These are phyloP conservation scores for Achlya flavicornis DNA, from an alignment of 2,888 invertebrate genomes.

Conservation along the genomic window DNA sequence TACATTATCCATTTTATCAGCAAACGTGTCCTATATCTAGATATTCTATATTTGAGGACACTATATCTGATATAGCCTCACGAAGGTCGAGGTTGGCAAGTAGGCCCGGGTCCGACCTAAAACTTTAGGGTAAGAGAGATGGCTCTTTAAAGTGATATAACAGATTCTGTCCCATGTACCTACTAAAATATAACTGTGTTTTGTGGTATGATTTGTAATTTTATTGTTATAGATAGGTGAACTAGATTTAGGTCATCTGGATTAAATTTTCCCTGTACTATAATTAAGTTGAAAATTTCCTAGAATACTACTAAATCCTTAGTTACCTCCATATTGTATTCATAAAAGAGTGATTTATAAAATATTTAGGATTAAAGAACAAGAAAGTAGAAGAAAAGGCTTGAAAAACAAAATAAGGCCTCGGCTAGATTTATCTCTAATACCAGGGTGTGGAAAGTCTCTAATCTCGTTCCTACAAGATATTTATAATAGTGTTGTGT, in stretches of 20 bases:
- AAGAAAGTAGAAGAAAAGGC: no score
- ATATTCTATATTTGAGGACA: not conserved
- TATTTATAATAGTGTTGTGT: no score
- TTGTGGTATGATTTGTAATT: not conserved
- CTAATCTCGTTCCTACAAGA: no score
- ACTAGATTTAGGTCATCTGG: not conserved
- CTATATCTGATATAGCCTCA: conserved; percentile 26
- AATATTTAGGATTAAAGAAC: no score
- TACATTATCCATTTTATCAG: not conserved
- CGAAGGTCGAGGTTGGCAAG: conserved; percentile 43
- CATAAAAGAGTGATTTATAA: no score
- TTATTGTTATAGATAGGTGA: not conserved
- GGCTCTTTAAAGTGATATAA: conserved; percentile 64
- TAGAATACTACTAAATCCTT: no score
- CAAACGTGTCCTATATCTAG: not conserved
- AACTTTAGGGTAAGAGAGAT: conserved; percentile 58
- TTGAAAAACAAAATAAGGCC: no score
- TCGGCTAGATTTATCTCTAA: no score
- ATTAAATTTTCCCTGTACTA: conserved; percentile 15
- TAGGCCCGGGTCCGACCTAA: conserved; percentile 47
- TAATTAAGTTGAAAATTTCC: not conserved
- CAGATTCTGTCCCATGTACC: conserved; percentile 54
- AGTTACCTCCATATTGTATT: no score
- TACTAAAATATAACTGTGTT: conserved; percentile 27
- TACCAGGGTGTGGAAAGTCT: no score